Conservation (phyloP, 2,797 vertebrate genomes). For the Bucorvus abyssinicus region DNA sequence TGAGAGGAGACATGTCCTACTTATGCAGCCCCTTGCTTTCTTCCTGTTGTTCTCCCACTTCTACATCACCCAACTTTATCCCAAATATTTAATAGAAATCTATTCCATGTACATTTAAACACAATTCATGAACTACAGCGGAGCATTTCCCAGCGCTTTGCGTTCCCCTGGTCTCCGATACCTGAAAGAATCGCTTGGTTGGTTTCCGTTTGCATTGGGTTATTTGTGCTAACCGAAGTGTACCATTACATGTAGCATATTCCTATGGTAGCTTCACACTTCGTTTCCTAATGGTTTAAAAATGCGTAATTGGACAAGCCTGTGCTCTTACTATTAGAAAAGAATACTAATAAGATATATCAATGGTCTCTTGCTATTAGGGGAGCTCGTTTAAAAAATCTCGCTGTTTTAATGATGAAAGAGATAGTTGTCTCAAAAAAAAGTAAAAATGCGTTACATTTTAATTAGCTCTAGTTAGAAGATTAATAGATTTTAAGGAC, state of each 20-base stretch:
- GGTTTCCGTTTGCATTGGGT: background rate
- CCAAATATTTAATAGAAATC: background rate
- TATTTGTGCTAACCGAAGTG: background rate
- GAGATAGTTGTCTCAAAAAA: slow-evolving; percentile 39
- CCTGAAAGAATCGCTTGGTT: background rate
- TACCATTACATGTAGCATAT: background rate
- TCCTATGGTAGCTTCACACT: background rate
- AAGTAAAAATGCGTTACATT: slow-evolving; percentile 27
- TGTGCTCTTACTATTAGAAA: slow-evolving; percentile 16
- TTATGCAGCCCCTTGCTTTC: background rate
- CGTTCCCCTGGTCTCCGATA: background rate
- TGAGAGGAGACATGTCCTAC: background rate
- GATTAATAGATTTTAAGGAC: slow-evolving; percentile 46
- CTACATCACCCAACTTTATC: background rate
- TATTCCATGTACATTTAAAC: background rate
- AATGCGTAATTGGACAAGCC: slow-evolving; percentile 41
- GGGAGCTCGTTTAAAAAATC: slow-evolving; percentile 42
- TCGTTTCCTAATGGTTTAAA: slow-evolving; percentile 9
- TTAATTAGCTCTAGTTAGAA: slow-evolving; percentile 57
- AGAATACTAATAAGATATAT: slow-evolving; percentile 44
- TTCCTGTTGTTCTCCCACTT: background rate
- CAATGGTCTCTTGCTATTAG: slow-evolving; percentile 17
- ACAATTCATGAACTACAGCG: background rate
- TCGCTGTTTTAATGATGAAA: slow-evolving; percentile 44
- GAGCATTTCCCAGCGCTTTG: background rate